These are phyloP conservation scores for Lamprologus tigripictilis DNA, from an alignment of 2,113 vertebrate genomes.

Conservation along the genomic window DNA sequence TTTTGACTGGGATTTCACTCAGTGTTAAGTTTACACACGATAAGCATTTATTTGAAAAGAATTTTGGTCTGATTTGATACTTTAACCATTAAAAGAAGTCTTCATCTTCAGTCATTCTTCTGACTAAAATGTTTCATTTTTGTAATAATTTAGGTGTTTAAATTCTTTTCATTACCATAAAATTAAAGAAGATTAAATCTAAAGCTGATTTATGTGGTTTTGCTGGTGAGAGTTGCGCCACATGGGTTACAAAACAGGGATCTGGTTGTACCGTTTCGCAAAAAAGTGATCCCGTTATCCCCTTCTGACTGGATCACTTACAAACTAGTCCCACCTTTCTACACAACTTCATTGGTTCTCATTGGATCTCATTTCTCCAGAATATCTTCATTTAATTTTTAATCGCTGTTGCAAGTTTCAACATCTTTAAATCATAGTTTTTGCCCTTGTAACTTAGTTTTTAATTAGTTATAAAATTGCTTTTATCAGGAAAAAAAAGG, in stretches of 20 bases:
- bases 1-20: background rate
- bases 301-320: background rate
- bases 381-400: background rate
- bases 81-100: background rate
- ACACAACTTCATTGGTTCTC: background rate
- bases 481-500: background rate
- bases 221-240: background rate
- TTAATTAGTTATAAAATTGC: background rate
- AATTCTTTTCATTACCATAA: background rate
- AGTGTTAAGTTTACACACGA: background rate
- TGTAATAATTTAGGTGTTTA: background rate
- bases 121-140: background rate
- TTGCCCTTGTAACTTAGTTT: background rate
- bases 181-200: background rate
- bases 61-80: background rate
- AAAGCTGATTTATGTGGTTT: background rate
- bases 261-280: rapidly evolving
- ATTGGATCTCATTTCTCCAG: background rate
- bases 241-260: background rate
- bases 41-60: background rate
- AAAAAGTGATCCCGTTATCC: background rate
- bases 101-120: background rate
- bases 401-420: background rate
- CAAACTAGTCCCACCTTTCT: background rate
- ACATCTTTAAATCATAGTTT: background rate